Evolutionary conservation across 1,140 invertebrate genomes (phyloP).

Genomic region (Drosophila paulistorum): DNA sequence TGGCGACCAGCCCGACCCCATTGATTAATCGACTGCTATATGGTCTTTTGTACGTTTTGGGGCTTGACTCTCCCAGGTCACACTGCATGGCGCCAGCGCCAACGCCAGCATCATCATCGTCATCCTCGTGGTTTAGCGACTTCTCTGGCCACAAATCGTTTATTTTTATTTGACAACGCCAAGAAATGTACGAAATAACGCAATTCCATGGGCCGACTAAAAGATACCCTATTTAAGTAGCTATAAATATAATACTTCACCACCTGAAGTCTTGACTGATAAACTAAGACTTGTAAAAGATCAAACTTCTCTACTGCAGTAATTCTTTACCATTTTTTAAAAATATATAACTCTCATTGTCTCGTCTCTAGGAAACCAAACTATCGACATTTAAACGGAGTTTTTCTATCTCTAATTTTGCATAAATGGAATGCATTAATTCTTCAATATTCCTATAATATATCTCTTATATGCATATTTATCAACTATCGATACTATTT

Average conservation of each 20-base stretch:
- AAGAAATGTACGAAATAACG: conserved; percentile 37
- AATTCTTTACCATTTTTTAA: too few species aligned
- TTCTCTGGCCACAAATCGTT: conserved; percentile 49
- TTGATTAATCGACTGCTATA: conserved; percentile 66
- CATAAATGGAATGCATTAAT: too few species aligned
- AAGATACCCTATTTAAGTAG: background rate
- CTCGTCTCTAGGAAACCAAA: too few species aligned
- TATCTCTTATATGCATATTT: too few species aligned
- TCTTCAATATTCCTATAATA: too few species aligned
- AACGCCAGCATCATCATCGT: conserved; percentile 27
- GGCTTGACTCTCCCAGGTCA: conserved; percentile 42
- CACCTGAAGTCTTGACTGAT: too few species aligned
- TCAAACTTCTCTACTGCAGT: too few species aligned
- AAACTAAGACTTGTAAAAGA: too few species aligned
- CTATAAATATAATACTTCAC: too few species aligned
- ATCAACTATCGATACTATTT: too few species aligned
- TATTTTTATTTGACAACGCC: conserved; percentile 68
- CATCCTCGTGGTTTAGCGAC: conserved; percentile 34
- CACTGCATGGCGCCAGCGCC: conserved; percentile 52
- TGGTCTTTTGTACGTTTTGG: conserved; percentile 28
- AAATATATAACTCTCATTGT: too few species aligned
- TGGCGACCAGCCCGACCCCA: conserved; percentile 49
- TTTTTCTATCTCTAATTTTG: background rate
- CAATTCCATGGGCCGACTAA: background rate
- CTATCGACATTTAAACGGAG: background rate